phyloP scores from a whole-genome alignment of 1,140 invertebrate species.

The Trichonephila clavipes region DNA sequence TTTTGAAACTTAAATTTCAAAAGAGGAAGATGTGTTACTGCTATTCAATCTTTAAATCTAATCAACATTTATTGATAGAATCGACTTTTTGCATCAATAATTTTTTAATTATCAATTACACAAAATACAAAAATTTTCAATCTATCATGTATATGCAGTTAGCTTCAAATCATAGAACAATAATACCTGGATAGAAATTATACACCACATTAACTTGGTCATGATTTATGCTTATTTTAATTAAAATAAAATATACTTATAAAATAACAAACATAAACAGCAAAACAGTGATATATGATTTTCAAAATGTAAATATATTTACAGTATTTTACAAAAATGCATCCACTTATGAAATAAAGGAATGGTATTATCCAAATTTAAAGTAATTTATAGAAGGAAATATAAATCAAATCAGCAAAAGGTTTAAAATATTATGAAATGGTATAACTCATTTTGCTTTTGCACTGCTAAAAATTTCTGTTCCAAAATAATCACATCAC shows the following conservation, averaged over 20 bases:
- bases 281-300: not conserved
- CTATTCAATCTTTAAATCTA: too few relatives aligned
- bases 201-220: not conserved
- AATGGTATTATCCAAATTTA: not conserved
- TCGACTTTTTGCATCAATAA: too few relatives aligned
- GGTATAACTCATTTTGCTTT: not conserved
- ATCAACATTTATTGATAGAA: too few relatives aligned
- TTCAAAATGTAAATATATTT: conserved; percentile 18
- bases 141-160: not conserved
- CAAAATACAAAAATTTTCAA: not conserved
- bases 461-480: not conserved
- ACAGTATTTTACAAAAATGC: conserved; percentile 6
- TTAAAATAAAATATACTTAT: not conserved
- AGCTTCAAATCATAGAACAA: not conserved
- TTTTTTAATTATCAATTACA: not conserved
- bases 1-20: not conserved
- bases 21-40: too few relatives aligned
- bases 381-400: not conserved
- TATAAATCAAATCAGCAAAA: not conserved
- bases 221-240: not conserved
- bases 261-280: not conserved
- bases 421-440: not conserved
- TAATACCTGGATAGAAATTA: not conserved
- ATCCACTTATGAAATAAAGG: not conserved
- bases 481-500: not conserved